Conservation (phyloP, 2,113 vertebrate species). For the mouse (Mus musculus) region GRCm39 chr11:50517501-50518000, state of each 20-base stretch:
- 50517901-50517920: background rate
- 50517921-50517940: background rate
- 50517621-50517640: background rate
- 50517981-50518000: background rate
- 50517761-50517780: background rate
- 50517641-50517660: background rate
- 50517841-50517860: background rate
- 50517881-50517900: background rate
- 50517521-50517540: background rate
- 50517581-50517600: background rate
- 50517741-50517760: background rate
- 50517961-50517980: background rate
- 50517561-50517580: background rate
- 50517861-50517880: background rate
- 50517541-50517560: background rate
- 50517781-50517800: background rate
- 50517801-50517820: background rate
- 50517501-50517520: background rate
- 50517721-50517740: background rate
- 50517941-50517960: background rate
- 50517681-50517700: background rate
- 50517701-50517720: conserved; percentile 7
- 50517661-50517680: background rate
- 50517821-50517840: background rate
- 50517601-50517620: background rate